These are phyloP conservation scores for Cottus gobio DNA, from an alignment of 2,113 vertebrate genomes.

Conservation along the genomic window DNA sequence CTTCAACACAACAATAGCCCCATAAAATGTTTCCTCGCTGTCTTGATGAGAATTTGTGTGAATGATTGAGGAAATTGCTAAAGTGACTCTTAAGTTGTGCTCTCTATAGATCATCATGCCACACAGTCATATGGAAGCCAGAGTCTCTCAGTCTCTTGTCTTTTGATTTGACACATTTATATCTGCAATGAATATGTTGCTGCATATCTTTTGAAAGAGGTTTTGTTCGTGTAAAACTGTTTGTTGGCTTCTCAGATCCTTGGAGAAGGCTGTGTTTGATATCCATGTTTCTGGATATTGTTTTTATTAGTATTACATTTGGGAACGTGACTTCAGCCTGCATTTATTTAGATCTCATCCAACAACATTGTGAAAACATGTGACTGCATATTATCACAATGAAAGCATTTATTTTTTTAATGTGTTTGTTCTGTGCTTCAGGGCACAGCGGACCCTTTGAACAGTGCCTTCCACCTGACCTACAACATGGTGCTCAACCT, in stretches of 20 bases:
- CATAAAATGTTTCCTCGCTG: background rate
- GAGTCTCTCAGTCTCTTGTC: conserved; percentile 6
- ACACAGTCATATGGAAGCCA: conserved; percentile 15
- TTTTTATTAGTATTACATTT: background rate
- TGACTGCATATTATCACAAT: background rate
- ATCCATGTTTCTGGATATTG: conserved; percentile 12
- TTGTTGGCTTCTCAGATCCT: conserved; percentile 19
- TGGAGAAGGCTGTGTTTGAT: conserved; percentile 4
- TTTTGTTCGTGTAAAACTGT: conserved; percentile 23
- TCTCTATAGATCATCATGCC: background rate
- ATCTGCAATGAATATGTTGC: conserved; percentile 31
- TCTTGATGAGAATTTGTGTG: background rate
- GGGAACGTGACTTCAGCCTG: background rate
- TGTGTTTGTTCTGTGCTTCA: conserved; percentile 31
- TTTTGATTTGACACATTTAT: conserved; percentile 46
- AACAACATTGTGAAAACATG: background rate
- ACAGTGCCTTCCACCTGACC: conserved; percentile 97
- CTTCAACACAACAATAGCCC: background rate
- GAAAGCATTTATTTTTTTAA: background rate
- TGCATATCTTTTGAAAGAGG: conserved; percentile 13
- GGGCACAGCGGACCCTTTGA: conserved; percentile 96
- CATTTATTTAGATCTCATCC: background rate
- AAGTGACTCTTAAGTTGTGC: conserved; percentile 17
- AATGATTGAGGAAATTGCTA: background rate
- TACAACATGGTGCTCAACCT: conserved; percentile 99